phyloP scores from a whole-genome alignment of 2,113 vertebrate species.

The Tricholaema leucomelas region DNA sequence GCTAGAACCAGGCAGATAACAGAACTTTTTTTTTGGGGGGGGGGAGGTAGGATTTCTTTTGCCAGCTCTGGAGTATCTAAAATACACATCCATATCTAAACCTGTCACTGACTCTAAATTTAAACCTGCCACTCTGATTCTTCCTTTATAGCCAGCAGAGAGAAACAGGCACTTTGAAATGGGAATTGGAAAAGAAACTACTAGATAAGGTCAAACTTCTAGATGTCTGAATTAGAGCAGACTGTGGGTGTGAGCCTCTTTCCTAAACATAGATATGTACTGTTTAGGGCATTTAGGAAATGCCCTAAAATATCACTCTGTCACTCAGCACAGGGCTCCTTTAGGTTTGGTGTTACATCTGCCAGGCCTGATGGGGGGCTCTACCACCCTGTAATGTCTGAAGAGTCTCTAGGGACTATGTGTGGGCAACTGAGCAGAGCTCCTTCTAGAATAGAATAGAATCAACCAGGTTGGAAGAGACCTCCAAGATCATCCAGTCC shows the following conservation, averaged over 20 bases:
- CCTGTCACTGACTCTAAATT: too few relatives aligned
- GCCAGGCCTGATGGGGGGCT: not conserved
- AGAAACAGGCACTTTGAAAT: not conserved
- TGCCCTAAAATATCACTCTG: not conserved
- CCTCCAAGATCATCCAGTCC: too few relatives aligned
- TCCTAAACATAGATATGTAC: not conserved
- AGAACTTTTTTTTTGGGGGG: not conserved
- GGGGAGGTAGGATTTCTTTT: not conserved
- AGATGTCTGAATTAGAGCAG: not conserved
- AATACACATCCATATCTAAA: not conserved
- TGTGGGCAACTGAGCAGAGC: not conserved
- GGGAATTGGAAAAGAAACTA: not conserved
- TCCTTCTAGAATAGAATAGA: too few relatives aligned
- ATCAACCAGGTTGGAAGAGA: too few relatives aligned
- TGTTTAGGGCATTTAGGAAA: not conserved
- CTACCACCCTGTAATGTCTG: not conserved
- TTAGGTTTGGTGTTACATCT: not conserved
- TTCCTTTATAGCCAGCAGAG: not conserved
- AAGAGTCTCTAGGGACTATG: not conserved
- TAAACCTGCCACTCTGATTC: not conserved
- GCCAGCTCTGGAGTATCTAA: not conserved
- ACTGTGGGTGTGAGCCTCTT: not conserved
- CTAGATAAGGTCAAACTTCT: not conserved
- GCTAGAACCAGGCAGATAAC: not conserved
- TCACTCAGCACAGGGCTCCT: not conserved